A percentile compares a stretch with the other conserved stretches of the same genome.
phyloP scores from a whole-genome alignment of 2,113 vertebrate species.

The Cavia aperea region DNA sequence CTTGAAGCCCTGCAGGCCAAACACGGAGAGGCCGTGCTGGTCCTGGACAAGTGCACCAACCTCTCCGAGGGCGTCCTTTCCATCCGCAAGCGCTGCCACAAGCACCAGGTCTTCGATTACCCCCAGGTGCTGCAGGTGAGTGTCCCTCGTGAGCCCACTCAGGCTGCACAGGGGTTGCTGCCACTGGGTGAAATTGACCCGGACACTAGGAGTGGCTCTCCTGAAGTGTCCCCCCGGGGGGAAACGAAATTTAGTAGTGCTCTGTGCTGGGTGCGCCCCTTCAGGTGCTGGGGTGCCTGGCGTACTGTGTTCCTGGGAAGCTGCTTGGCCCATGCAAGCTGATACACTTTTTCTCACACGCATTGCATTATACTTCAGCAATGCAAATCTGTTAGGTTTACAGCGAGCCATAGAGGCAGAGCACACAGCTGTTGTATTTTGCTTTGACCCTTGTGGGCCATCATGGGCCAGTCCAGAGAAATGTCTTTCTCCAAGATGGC shows the following conservation, averaged over 20 bases:
- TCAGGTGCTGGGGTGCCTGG: accelerated
- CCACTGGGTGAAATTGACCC: accelerated
- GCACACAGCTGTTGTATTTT: neutral
- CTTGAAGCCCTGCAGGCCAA: conserved; percentile 89
- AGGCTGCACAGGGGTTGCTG: accelerated
- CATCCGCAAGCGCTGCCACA: conserved; percentile 86
- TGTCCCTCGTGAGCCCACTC: accelerated
- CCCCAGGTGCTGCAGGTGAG: conserved; percentile 94
- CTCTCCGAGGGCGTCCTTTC: conserved; percentile 85
- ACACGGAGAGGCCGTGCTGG: conserved; percentile 85
- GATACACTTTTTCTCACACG: neutral
- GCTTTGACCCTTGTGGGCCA: neutral
- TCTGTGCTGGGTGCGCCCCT: accelerated
- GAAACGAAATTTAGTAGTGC: accelerated
- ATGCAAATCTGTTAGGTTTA: accelerated
- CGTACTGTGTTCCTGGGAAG: accelerated
- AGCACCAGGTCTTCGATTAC: conserved; percentile 91
- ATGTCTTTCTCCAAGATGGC: neutral
- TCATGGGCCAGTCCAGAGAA: neutral
- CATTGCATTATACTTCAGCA: neutral
- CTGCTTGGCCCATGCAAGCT: neutral
- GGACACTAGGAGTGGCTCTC: neutral
- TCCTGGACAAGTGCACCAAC: conserved; percentile 93
- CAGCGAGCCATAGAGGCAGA: neutral
- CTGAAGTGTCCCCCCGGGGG: neutral